phyloP scores from a whole-genome alignment of 2,797 vertebrate genomes.

The Valencia hispanica region DNA sequence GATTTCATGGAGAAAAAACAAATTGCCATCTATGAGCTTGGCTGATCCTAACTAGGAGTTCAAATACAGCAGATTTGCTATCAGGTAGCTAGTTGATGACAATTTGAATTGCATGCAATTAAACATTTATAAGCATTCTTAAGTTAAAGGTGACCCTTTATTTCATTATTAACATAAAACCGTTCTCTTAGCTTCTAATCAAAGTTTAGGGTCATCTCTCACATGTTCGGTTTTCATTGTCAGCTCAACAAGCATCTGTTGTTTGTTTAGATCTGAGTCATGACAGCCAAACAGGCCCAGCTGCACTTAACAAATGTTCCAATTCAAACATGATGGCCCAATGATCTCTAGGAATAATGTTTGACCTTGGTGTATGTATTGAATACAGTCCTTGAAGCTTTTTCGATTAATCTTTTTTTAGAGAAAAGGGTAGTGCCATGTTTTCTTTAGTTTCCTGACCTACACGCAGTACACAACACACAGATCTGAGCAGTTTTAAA shows the following conservation, averaged over 20 bases:
- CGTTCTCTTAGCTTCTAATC: background rate
- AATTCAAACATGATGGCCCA: conserved; percentile 27
- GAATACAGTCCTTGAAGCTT: background rate
- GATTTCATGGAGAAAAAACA: background rate
- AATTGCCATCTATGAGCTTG: background rate
- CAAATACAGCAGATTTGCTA: too few species aligned
- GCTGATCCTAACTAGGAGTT: background rate
- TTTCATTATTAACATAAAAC: background rate
- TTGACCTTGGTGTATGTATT: background rate
- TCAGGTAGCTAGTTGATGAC: background rate
- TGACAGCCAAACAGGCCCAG: conserved; percentile 23
- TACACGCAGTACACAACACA: too few species aligned
- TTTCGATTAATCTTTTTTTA: background rate
- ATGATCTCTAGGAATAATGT: conserved; percentile 8
- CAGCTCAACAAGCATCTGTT: background rate
- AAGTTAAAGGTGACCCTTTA: background rate
- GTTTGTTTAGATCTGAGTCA: conserved; percentile 21
- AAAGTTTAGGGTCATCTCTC: background rate
- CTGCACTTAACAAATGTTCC: conserved; percentile 21
- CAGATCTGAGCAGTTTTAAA: too few species aligned
- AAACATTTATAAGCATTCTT: background rate
- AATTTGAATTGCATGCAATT: background rate
- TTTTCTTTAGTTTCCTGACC: too few species aligned
- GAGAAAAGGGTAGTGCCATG: background rate
- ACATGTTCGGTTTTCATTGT: background rate